Base-by-base conservation (phyloP, 2,113 vertebrate genomes). In the Nannobrachium achirus region DNA sequence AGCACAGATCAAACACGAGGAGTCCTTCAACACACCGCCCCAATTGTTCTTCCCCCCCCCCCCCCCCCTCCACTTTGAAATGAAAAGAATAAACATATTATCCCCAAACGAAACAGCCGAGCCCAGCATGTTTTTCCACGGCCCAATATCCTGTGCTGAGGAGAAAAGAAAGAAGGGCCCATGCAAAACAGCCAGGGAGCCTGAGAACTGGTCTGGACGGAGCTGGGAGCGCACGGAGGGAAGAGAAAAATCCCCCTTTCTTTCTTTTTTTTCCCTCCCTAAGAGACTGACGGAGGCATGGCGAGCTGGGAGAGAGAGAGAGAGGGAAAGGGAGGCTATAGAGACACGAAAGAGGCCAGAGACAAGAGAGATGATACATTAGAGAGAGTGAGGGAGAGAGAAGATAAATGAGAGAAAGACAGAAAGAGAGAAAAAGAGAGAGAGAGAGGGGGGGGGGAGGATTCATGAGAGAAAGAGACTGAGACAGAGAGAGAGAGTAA, bases 171-270 rank as follows among this genome's bases (percentile, higher is more conserved):
- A 82, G 83, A 86, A 56, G 79, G n/a, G 68, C 83, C 71, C 73
- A 86, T 90, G 88, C 79, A 84, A 88, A 91, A 88, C 82, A 89
- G 89, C 82, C 86, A 86, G 76, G 75, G 73, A 89, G 88, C 87
- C 87, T 91, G 89, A 91, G 89, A 91, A 91, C 82, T n/a, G n/a
- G n/a, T n/a, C n/a, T n/a, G 83, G 80, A 86, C 73, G 33, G 77
- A 77, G 79, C 71, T 52, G 74, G 61, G 81, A 79, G 88, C 66
- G 81, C 71, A 58, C 76, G 63, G 81, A 79, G 88, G 69, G 81
- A 75, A 85, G 70, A 82, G 79, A 81, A 87, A 91, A 91, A 85
- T 80, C 74, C 89, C 89, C 85, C 79, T 80, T 46, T 60, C 18
- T 90, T 88, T 88, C 66, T 82, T 72, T 45, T 45, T 45, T 4